These are phyloP conservation scores for Macrophya alboannulata DNA, from an alignment of 2,888 invertebrate genomes.

Conservation along the genomic window DNA sequence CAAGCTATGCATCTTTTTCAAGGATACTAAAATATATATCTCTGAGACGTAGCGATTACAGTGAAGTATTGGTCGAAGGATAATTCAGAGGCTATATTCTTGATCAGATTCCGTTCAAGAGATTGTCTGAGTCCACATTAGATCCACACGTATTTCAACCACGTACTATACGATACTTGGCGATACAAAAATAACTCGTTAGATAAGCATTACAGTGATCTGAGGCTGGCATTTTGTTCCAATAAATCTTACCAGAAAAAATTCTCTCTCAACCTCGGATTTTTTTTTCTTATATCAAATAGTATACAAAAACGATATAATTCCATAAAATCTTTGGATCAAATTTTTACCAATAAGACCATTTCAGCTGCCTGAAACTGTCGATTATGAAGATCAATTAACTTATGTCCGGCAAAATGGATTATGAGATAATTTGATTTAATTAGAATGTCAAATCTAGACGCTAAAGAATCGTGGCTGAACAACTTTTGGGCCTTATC, in stretches of 20 bases:
- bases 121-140: neutral
- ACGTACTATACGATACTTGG: neutral
- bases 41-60: constrained; percentile 5
- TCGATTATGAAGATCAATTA: too few species aligned
- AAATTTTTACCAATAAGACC: too few species aligned
- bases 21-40: constrained; percentile 43
- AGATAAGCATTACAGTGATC: neutral
- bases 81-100: neutral
- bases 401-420: too few species aligned
- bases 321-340: too few species aligned
- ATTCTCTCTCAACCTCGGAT: neutral
- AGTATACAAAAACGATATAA: too few species aligned
- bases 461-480: too few species aligned
- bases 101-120: constrained; percentile 37
- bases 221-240: neutral
- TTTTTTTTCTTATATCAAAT: too few species aligned
- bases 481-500: neutral
- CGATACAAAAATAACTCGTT: constrained; percentile 13
- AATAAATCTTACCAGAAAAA: neutral
- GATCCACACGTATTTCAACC: neutral
- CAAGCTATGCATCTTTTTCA: constrained; percentile 25
- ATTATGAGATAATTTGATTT: too few species aligned
- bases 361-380: too few species aligned
- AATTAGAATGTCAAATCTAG: too few species aligned
- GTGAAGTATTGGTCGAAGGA: neutral